Evolutionary conservation across 2,797 vertebrate species (phyloP), one percentile per base, ranked within the genome.

Genomic region (Onychomys torridus): DNA sequence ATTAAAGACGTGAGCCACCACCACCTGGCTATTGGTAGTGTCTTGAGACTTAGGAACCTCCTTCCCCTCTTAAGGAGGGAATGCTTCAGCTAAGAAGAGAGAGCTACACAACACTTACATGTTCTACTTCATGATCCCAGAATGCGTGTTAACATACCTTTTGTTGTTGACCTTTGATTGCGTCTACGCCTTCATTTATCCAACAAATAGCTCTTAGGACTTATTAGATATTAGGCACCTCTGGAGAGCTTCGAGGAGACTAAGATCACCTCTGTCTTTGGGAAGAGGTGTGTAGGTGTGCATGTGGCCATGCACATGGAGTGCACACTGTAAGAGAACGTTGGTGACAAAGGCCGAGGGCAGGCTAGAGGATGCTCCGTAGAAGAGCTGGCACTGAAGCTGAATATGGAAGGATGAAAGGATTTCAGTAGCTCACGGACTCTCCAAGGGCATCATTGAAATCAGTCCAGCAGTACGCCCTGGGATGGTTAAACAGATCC

Each of bases 161-260:
- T 78, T 71, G 32, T n/a, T 77, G 37, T 21, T 81, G 2, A 57
- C 3, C n/a, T 69, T 43, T 52, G 86, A 89, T 55, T 93, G 91
- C 57, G 61, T 76, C 71, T 52, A 69, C 93, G 69, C 13, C 78
- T 84, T 67, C 32, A 89, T 87, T n/a, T 55, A 49, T 43, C 81
- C 75, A 86, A 89, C n/a, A 95, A 57, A 77, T 71, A 77, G 29
- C 93, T 93, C 57, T 23, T 76, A 59, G 81, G n/a, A 43, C 21
- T 57, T 93, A 6, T 71, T 79, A 57, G 14, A 16, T 61, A 34
- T 40, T 67, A 73, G 86, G n/a, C 55, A 67, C 23, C 16, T n/a
- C 21, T 37, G 49, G 67, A 16, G 32, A 73, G 71, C 69, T 40
- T 27, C 10, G 71, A 81, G 19, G 7, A 67, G 46, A 61, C 37